Evolutionary conservation across 2,797 vertebrate species (phyloP).

Genomic region (Lophura swinhoii): DNA sequence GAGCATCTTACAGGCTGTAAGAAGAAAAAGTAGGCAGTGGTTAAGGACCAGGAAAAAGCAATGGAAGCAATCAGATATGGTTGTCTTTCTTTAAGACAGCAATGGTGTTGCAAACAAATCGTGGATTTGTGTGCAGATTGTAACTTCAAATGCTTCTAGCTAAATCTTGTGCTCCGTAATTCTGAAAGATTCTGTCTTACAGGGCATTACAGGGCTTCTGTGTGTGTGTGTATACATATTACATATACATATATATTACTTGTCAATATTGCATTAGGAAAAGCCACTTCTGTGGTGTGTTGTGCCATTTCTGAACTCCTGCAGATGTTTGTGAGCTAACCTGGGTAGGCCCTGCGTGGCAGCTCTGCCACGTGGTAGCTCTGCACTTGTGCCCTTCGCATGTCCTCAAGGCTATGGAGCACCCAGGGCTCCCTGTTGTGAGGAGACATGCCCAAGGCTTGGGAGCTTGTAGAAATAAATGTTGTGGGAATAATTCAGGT

Average conservation of each 20-base stretch:
- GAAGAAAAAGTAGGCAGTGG: neutral
- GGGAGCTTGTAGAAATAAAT: neutral
- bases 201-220: neutral
- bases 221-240: too few relatives aligned
- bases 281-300: neutral
- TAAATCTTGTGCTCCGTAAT: neutral
- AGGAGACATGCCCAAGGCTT: neutral
- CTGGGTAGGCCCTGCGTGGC: neutral
- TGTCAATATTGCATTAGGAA: neutral
- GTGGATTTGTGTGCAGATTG: fast-evolving
- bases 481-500: neutral
- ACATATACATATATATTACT: neutral
- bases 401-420: neutral
- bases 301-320: fast-evolving
- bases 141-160: neutral
- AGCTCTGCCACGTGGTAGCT: neutral
- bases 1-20: neutral
- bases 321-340: neutral
- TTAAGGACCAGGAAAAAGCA: neutral
- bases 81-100: neutral
- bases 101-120: neutral
- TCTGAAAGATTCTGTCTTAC: neutral
- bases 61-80: neutral
- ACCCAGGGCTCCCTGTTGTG: neutral
- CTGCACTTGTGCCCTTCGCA: fast-evolving